Conservation (phyloP, 2,797 vertebrate species). For the Poeciliopsis presidionis region DNA sequence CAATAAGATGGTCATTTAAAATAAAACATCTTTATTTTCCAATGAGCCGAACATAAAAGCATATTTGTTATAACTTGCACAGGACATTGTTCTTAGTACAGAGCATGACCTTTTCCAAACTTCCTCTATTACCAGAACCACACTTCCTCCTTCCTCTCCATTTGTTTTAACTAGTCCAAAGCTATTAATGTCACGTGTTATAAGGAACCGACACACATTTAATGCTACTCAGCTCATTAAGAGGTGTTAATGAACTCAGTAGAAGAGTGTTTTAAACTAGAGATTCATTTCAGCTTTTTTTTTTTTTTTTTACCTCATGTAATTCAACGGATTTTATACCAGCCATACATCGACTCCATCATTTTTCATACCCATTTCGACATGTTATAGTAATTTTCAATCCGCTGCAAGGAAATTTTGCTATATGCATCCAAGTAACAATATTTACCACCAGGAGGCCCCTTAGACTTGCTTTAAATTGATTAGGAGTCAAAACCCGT, state of each 20-base stretch:
- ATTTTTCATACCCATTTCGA: background rate
- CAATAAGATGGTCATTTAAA: background rate
- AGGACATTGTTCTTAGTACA: background rate
- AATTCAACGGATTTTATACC: background rate
- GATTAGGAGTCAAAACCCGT: background rate
- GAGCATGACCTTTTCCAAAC: conserved; percentile 1
- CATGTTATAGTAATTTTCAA: background rate
- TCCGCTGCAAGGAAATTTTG: background rate
- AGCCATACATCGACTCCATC: background rate
- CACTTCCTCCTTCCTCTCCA: conserved; percentile 19
- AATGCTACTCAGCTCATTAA: background rate
- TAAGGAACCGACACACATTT: background rate
- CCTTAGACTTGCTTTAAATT: background rate
- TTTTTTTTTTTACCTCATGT: background rate
- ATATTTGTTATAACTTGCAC: background rate
- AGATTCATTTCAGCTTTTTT: background rate
- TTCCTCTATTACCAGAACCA: conserved; percentile 16
- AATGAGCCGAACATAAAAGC: background rate
- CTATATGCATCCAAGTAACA: background rate
- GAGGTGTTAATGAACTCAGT: background rate
- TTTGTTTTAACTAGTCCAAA: background rate
- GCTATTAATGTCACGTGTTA: background rate
- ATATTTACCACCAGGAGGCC: background rate
- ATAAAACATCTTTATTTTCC: background rate
- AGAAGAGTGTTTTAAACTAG: background rate